Evolutionary conservation across 2,888 invertebrate species (phyloP).

Genomic region (Saturnia japonica): DNA sequence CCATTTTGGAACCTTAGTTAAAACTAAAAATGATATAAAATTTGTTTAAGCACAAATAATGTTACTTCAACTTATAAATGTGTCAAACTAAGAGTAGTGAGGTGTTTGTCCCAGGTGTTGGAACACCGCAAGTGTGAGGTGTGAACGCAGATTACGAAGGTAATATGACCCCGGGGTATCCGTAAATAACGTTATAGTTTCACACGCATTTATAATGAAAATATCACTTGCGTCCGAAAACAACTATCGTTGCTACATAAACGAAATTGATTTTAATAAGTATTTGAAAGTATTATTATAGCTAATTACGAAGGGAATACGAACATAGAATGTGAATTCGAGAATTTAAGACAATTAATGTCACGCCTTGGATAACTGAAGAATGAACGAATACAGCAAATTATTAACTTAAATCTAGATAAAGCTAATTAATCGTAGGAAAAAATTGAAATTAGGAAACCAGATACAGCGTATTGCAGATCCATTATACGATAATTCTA

Average conservation of each 20-base stretch:
- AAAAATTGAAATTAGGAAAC: too few relatives aligned
- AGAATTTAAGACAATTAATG: background rate
- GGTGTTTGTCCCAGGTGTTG: constrained; percentile 29
- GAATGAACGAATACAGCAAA: too few relatives aligned
- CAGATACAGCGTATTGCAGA: too few relatives aligned
- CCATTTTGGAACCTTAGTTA: too few relatives aligned
- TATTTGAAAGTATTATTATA: background rate
- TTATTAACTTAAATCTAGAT: too few relatives aligned
- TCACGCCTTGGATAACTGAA: too few relatives aligned
- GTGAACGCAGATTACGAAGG: constrained; percentile 33
- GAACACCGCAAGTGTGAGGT: constrained; percentile 31
- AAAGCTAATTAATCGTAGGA: too few relatives aligned
- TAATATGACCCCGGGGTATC: constrained; percentile 34
- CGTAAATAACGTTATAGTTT: constrained; percentile 28
- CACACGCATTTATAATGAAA: constrained; percentile 29
- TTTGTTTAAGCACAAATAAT: background rate
- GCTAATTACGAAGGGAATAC: background rate
- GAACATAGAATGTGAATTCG: background rate
- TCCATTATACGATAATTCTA: too few relatives aligned
- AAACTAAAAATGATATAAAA: too few relatives aligned
- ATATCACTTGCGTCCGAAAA: constrained; percentile 25
- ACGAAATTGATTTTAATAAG: constrained; percentile 18
- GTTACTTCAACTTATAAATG: background rate
- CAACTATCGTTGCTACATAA: constrained; percentile 14
- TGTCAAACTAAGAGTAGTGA: constrained; percentile 18